Conservation (phyloP, 64 coral and sea anemone species). For the Porites australiensis region DNA sequence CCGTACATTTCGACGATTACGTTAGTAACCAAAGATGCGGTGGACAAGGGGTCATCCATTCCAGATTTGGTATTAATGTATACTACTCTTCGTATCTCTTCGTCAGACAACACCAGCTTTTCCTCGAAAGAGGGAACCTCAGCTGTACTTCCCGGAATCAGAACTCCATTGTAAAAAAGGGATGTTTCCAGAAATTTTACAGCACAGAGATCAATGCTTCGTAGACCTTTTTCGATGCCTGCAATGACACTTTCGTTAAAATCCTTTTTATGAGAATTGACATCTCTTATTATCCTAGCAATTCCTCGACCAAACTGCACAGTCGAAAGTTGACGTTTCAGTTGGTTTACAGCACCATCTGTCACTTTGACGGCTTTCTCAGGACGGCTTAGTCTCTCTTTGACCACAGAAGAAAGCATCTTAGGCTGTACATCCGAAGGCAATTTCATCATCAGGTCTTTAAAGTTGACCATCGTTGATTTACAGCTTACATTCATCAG, state of each 20-base stretch:
- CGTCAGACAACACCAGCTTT: background rate
- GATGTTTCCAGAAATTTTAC: constrained; percentile 25
- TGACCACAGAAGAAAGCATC: constrained; percentile 69
- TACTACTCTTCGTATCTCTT: constrained; percentile 46
- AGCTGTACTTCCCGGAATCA: constrained; percentile 44
- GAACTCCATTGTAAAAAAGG: constrained; percentile 14
- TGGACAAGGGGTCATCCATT: background rate
- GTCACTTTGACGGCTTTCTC: background rate
- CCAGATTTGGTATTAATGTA: constrained; percentile 26
- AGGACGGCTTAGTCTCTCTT: constrained; percentile 9
- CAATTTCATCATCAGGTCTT: constrained; percentile 12
- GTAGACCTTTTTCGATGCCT: background rate
- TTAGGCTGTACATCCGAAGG: constrained; percentile 46
- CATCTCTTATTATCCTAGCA: constrained; percentile 59
- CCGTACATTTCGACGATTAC: constrained; percentile 44
- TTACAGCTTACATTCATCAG: background rate
- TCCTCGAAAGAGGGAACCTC: constrained; percentile 64
- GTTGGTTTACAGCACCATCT: background rate
- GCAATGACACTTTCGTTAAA: background rate
- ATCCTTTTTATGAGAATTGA: background rate
- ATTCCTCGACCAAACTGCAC: constrained; percentile 53
- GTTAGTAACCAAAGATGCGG: constrained; percentile 3
- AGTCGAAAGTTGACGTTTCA: constrained; percentile 36
- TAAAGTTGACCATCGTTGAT: background rate
- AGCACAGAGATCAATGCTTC: background rate